Evolutionary conservation across 2,113 vertebrate genomes (phyloP).

Genomic region (Dascyllus trimaculatus): DNA sequence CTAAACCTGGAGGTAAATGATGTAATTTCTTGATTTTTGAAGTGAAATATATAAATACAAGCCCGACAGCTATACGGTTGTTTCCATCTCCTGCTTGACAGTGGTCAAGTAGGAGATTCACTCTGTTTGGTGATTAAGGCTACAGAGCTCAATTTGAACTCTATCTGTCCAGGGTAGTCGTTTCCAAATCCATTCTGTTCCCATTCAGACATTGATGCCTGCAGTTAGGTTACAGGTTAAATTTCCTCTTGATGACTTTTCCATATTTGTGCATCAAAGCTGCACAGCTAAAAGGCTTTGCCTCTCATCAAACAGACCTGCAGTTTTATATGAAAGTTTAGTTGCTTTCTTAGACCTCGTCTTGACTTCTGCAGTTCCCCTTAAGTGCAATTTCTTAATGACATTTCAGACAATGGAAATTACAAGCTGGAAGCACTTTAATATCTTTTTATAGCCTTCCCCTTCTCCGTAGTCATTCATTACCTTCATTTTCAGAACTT

Average conservation of each 20-base stretch:
- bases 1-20: too few species aligned
- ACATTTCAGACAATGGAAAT: not conserved
- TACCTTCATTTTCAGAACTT: too few species aligned
- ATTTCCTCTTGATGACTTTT: not conserved
- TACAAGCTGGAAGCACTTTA: not conserved
- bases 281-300: too few species aligned
- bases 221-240: not conserved
- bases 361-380: not conserved
- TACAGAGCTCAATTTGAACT: not conserved
- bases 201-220: not conserved
- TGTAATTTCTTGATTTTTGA: too few species aligned
- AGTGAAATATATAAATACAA: too few species aligned
- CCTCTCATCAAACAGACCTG: not conserved
- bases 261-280: not conserved
- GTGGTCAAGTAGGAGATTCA: not conserved
- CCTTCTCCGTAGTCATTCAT: not conserved
- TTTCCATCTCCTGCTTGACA: too few species aligned
- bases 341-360: not conserved
- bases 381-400: not conserved
- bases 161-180: not conserved
- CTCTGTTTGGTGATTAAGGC: not conserved
- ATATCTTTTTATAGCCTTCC: not conserved
- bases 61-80: too few species aligned
- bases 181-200: not conserved
- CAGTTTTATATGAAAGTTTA: slow-evolving; percentile 3